Evolutionary conservation across 2,888 invertebrate species (phyloP), one percentile per base, ranked within the genome.

Genomic region (Eupithecia vulgata): DNA sequence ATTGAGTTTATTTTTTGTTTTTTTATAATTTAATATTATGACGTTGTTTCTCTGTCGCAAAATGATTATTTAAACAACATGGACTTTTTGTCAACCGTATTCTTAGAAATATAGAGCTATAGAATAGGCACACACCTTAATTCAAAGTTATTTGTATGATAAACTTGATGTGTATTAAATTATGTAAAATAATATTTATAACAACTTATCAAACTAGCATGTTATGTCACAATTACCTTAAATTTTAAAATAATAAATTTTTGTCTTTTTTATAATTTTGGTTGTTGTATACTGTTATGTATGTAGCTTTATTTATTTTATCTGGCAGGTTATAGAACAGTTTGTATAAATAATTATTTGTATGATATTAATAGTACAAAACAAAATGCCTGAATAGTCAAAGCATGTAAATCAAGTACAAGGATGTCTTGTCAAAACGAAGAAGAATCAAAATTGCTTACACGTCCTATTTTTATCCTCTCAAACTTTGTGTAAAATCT

Each of bases 81-180:
- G 21, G 25, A 13, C 12, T 25, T 25, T 5, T 57, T 52, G 52
- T 8, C 25, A 25, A 25, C 10, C 25, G 5, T 25, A 1, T n/a
- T 57, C 8, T 61, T 34, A 17, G 34, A 8, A 34, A 17, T 61
- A 8, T 17, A 30, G 30, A 61, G 34, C 34, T 61, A 34, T 61
- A 34, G 57, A 57, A 34, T 61, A 61, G 30, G 30, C 34, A 15
- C 17, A 37, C 37, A 25, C 52, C 37, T 17, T 65, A 21, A 59
- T 71, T 17, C 12, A 62, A 67, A n/a, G 35, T 48, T 15, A 59
- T 4, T 52, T 67, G 57, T 67, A 61, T 66, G 40, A 57, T 71
- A 74, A 84, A 81, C 83, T 85, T 83, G 82, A 84, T 85, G 81
- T 81, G 73, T 83, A 83, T 80, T 83, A 82, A 81, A 76, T 81